Base-by-base conservation (phyloP, 2,113 vertebrate genomes). In the Prolemur simus region DNA sequence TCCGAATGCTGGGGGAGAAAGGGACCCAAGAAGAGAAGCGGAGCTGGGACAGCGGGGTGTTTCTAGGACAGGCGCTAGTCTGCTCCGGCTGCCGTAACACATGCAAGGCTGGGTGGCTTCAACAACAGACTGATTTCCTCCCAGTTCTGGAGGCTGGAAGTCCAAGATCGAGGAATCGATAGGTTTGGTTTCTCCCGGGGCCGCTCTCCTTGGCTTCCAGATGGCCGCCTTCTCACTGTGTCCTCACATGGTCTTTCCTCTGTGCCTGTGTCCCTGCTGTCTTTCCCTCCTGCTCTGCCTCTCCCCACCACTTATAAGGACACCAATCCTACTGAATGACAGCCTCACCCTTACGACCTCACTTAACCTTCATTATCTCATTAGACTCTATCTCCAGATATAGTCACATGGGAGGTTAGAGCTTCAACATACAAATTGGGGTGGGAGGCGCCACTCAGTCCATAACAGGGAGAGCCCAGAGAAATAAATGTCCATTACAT, bases 31-130 rank as follows among this genome's bases (percentile, higher is more conserved):
- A 64, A 27, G 15, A 66, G 37, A 84, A 8, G 13, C 5, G 25
- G 23, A 6, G 5, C n/a, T n/a, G 45, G n/a, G n/a, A n/a, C 0
- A 42, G 14, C 11, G 14, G 4, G 32, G 39, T 12, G n/a, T 82
- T 52, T 89, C 93, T 52, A 39, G 54, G 45, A 82, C 58, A 20
- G 7, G 27, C 25, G 32, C 34, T 60, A 7, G 54, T 81, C 64
- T 56, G 52, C 34, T 49, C 2, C 0, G n/a, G 18, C 25, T 52
- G 15, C 21, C 0, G 2, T 7, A 34, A 73, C 3, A 39, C 63
- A 42, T 20, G 42, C 69, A 32, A 52, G 60, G 18, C 11, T 56
- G 37, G 11, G 32, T 20, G 32, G 37, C 17, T 91, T 56, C 39
- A 23, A 56, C 8, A 34, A 45, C 54, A 25, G 21, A 10, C 52